phyloP scores from a whole-genome alignment of 1,140 invertebrate genomes.

The Diprion similis region DNA sequence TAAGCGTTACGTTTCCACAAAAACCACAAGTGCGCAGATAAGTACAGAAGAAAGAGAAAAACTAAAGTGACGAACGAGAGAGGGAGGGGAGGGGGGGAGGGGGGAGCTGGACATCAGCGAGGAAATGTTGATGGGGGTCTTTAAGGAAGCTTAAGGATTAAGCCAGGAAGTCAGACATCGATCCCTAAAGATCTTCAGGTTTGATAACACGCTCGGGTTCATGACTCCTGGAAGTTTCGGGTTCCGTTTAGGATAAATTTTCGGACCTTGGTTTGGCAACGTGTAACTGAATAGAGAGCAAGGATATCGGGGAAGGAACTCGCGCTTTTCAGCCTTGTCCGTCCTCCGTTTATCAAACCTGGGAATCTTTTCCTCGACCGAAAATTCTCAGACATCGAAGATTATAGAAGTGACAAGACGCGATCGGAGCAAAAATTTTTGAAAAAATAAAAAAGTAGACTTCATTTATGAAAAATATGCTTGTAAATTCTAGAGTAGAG shows the following conservation, averaged over 20 bases:
- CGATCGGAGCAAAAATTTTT: neutral
- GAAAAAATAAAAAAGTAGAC: too few species aligned
- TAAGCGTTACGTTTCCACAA: too few species aligned
- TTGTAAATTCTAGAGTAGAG: too few species aligned
- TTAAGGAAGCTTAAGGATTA: too few species aligned
- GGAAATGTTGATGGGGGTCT: too few species aligned
- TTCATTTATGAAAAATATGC: too few species aligned
- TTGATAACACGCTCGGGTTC: neutral
- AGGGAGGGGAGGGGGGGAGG: too few species aligned
- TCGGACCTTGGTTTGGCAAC: neutral
- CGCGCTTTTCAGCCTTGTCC: constrained; percentile 6
- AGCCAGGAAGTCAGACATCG: too few species aligned
- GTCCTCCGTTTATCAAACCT: constrained; percentile 13
- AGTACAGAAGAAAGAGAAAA: too few species aligned
- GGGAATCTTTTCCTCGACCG: constrained; percentile 4
- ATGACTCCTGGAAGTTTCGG: neutral
- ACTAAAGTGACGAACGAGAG: too few species aligned
- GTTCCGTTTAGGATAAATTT: constrained; percentile 1
- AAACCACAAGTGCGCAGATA: too few species aligned
- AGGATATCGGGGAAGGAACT: constrained; percentile 6
- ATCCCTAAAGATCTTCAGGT: neutral
- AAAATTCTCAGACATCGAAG: constrained; percentile 16
- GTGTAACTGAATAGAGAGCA: neutral
- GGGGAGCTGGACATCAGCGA: too few species aligned
- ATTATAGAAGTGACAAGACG: constrained; percentile 1